A percentile compares a stretch with the other conserved stretches of the same genome.
Conservation (phyloP, 2,113 vertebrate genomes). For the Nematolebias whitei region DNA sequence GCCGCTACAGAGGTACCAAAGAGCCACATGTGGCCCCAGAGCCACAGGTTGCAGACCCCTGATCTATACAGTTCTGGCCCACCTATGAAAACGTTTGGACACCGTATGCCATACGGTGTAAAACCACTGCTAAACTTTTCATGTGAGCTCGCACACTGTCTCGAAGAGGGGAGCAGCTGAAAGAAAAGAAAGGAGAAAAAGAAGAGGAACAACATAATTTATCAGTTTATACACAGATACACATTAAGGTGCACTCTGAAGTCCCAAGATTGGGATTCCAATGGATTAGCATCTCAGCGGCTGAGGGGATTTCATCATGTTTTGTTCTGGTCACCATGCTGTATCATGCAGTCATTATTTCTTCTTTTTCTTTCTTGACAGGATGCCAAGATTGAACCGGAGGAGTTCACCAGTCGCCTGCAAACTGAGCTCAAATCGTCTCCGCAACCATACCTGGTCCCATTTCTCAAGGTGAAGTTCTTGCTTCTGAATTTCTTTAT, state of each 20-base stretch:
- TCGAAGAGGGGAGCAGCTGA: too few species aligned
- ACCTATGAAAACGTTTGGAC: too few species aligned
- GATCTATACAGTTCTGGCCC: too few species aligned
- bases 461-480: slow-evolving; percentile 86
- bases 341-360: slow-evolving; percentile 4
- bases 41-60: too few species aligned
- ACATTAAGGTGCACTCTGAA: slow-evolving; percentile 30
- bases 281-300: slow-evolving; percentile 12
- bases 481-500: not conserved
- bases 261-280: not conserved
- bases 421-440: slow-evolving; percentile 90
- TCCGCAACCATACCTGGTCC: slow-evolving; percentile 90
- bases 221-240: slow-evolving; percentile 11
- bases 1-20: too few species aligned
- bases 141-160: too few species aligned
- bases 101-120: too few species aligned
- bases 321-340: slow-evolving; percentile 15
- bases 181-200: too few species aligned
- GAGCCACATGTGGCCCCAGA: too few species aligned
- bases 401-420: slow-evolving; percentile 89
- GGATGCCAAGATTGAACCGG: slow-evolving; percentile 90
- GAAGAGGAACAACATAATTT: too few species aligned
- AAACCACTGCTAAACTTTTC: too few species aligned
- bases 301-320: slow-evolving; percentile 21
- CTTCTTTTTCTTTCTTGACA: slow-evolving; percentile 42